These are phyloP conservation scores for Montipora capricornis DNA, from an alignment of 64 coral and sea anemone genomes.

Conservation along the genomic window DNA sequence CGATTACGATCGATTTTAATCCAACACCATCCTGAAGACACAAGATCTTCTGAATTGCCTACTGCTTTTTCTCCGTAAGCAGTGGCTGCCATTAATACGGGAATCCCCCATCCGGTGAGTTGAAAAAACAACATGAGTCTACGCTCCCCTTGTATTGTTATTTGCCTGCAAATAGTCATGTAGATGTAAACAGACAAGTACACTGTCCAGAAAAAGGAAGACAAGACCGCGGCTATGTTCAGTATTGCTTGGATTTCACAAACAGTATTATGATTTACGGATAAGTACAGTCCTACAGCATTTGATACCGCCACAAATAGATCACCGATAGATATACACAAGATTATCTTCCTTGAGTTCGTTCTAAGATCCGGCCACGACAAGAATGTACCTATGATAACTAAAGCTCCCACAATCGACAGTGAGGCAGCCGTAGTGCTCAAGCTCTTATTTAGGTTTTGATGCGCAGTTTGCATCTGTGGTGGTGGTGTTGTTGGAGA, in stretches of 20 bases:
- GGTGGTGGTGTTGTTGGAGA: not conserved
- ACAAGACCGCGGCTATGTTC: conserved; percentile 76
- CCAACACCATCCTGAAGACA: conserved; percentile 90
- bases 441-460: conserved; percentile 19
- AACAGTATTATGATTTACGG: not conserved
- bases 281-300: conserved; percentile 22
- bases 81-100: conserved; percentile 41
- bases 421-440: conserved; percentile 60
- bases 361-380: conserved; percentile 87
- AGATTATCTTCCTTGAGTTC: conserved; percentile 75
- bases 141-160: conserved; percentile 26
- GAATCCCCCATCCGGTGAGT: conserved; percentile 83
- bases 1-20: not conserved
- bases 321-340: conserved; percentile 93
- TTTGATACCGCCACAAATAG: conserved; percentile 76
- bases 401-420: conserved; percentile 71
- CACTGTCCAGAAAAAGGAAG: conserved; percentile 93
- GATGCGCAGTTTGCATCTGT: not conserved
- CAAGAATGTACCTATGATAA: conserved; percentile 77
- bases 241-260: conserved; percentile 43
- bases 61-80: conserved; percentile 52
- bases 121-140: conserved; percentile 76
- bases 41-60: conserved; percentile 42
- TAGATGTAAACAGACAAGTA: conserved; percentile 83
- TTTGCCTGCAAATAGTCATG: conserved; percentile 57